phyloP scores from a whole-genome alignment of 2,113 vertebrate genomes.

The Hippopotamus amphibius region DNA sequence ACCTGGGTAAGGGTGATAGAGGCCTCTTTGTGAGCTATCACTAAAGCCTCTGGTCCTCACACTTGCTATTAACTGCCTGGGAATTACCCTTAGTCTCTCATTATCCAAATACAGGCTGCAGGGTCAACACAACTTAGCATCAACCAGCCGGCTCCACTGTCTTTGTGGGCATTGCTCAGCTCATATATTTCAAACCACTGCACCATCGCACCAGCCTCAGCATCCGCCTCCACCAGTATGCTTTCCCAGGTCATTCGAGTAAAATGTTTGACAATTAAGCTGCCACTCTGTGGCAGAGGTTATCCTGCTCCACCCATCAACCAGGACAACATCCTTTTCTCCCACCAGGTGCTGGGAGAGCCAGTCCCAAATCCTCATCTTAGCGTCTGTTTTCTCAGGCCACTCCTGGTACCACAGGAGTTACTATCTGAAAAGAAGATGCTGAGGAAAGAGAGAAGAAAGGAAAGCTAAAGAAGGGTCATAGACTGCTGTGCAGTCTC shows the following conservation, averaged over 20 bases:
- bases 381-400: background rate
- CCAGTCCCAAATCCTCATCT: too few relatives aligned
- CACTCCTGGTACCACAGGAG: background rate
- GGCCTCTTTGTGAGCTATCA: background rate
- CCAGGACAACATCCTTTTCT: too few relatives aligned
- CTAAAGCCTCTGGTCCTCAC: background rate
- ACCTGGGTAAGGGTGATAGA: background rate
- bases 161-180: background rate
- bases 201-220: rapidly evolving
- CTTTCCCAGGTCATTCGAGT: too few relatives aligned
- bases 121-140: background rate
- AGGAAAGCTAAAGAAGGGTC: background rate
- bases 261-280: background rate
- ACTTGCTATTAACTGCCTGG: background rate
- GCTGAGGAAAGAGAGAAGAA: background rate
- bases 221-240: background rate
- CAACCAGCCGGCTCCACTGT: rapidly evolving
- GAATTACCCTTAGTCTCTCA: background rate
- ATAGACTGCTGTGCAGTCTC: rapidly evolving
- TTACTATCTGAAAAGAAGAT: background rate
- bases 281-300: too few relatives aligned
- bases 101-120: background rate
- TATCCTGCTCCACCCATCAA: background rate
- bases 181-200: background rate
- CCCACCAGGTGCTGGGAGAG: background rate